A percentile compares a stretch with the other conserved stretches of the same genome.
phyloP scores from a whole-genome alignment of 2,888 invertebrate genomes.

The Drosophila aldrichi region DNA sequence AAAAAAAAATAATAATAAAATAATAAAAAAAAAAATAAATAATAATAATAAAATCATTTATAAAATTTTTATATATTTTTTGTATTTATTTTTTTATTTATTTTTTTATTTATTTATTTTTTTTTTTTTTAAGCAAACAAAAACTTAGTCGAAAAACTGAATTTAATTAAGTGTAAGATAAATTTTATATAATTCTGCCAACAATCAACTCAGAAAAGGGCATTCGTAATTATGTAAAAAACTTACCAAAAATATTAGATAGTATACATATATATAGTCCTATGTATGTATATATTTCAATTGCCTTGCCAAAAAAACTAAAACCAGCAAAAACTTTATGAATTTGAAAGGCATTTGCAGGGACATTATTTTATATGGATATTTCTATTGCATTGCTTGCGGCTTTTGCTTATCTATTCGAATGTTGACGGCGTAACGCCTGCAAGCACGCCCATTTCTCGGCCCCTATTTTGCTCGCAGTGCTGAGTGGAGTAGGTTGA shows the following conservation, averaged over 20 bases:
- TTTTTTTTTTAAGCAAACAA: neutral
- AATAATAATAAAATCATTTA: too few relatives aligned
- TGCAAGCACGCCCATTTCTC: neutral
- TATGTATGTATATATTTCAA: neutral
- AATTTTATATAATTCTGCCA: neutral
- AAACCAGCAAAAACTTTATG: neutral
- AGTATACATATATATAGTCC: neutral
- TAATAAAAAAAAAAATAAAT: too few relatives aligned
- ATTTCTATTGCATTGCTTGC: conserved; percentile 25
- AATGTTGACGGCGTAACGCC: conserved; percentile 26
- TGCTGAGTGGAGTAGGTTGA: neutral
- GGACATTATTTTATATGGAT: conserved; percentile 35
- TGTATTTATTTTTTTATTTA: too few relatives aligned
- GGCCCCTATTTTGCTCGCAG: conserved; percentile 3
- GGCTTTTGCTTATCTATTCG: conserved; percentile 34
- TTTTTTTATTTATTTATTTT: too few relatives aligned
- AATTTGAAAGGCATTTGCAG: conserved; percentile 19
- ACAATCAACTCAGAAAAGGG: too few relatives aligned
- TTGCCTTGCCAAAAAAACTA: neutral
- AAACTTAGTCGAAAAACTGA: neutral
- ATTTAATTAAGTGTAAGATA: neutral
- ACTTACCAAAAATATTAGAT: neutral
- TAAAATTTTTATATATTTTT: too few relatives aligned
- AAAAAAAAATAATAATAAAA: too few relatives aligned
- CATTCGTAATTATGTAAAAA: neutral